A percentile compares a stretch with the other conserved stretches of the same genome.
Evolutionary conservation across 2,113 vertebrate genomes (phyloP).

Genomic region (Macquaria australasica): DNA sequence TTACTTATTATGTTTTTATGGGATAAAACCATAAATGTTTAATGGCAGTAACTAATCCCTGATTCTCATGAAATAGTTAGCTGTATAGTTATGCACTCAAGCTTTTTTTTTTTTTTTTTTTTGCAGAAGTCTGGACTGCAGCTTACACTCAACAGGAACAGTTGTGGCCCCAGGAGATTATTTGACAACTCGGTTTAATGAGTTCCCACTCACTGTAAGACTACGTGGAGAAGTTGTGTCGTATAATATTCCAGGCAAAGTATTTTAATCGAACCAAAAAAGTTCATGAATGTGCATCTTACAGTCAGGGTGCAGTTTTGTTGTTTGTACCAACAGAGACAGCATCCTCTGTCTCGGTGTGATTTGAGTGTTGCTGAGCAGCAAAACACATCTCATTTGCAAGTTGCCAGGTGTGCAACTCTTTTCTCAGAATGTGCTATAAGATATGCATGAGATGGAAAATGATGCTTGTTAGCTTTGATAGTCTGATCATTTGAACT

Average conservation of each 20-base stretch:
- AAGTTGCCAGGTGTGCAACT: slow-evolving; percentile 58
- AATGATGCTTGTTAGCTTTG: slow-evolving; percentile 43
- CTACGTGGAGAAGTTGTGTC: slow-evolving; percentile 9
- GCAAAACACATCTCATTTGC: slow-evolving; percentile 61
- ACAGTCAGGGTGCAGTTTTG: neutral
- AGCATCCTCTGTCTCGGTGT: slow-evolving; percentile 6
- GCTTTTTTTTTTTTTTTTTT: neutral
- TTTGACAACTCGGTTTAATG: slow-evolving; percentile 35
- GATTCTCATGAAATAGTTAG: slow-evolving; percentile 65
- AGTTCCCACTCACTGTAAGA: slow-evolving; percentile 14
- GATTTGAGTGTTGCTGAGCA: slow-evolving; percentile 56
- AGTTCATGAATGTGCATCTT: slow-evolving; percentile 24
- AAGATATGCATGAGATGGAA: slow-evolving; percentile 54
- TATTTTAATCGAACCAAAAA: neutral
- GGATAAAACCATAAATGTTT: slow-evolving; percentile 55
- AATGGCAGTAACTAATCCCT: slow-evolving; percentile 50
- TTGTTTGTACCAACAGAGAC: slow-evolving; percentile 12
- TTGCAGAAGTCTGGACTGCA: slow-evolving; percentile 8
- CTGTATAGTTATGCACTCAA: slow-evolving; percentile 27
- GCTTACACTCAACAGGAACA: slow-evolving; percentile 23
- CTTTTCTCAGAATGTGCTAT: slow-evolving; percentile 17
- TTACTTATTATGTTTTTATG: slow-evolving; percentile 45
- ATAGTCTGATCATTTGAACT: slow-evolving; percentile 43
- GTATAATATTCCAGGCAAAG: slow-evolving; percentile 55
- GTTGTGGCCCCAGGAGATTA: slow-evolving; percentile 32